Base-by-base conservation (phyloP, 2,797 vertebrate species). In the Tachyglossus aculeatus region DNA sequence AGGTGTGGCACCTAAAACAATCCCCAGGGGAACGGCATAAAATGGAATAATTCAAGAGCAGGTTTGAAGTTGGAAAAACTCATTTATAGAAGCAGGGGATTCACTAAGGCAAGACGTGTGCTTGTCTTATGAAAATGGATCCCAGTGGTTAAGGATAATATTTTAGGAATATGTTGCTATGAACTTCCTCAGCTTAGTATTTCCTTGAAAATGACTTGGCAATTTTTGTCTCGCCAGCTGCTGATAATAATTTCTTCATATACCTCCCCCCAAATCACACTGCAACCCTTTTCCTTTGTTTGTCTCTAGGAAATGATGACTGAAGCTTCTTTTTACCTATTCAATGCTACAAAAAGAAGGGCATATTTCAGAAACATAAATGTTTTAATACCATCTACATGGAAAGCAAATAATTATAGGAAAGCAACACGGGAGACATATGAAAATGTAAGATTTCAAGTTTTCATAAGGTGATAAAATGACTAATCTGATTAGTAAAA, bases 291-390 rank as follows among this genome's bases (percentile, higher is more conserved):
- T 59, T 56, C 60, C 59, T 63, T 62, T 45, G 29, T 60, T 55
- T 77, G 21, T 11, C 50, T 71, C 22, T 39, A 94, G 93, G 85
- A 88, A 27, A 92, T 93, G 89, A 52, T 93, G 48, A 84, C 67
- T 2, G 87, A 85, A 16, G 90, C 90, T 43, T 93, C 92, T 15
- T 51, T 43, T 38, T 89, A 90, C 62, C 71, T 93, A 25, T 89
- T 86, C 70, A 83, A 73, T 59, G 89, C 91, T 53, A 85, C 90
- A 13, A 79, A 89, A 50, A 84, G 81, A 57, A 89, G 88, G 64
- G 70, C 90, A 16, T 91, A 80, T 82, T 90, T 90, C 67, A 89
- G 87, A 76, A 86, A 81, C n/a, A 67, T 90, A 34, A 92, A 87
- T 29, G 90, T 93, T 64, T 67, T 93, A 43, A 80, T 92, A 68